Evolutionary conservation across 2,113 vertebrate genomes (phyloP).

Genomic region (Cariama cristata): DNA sequence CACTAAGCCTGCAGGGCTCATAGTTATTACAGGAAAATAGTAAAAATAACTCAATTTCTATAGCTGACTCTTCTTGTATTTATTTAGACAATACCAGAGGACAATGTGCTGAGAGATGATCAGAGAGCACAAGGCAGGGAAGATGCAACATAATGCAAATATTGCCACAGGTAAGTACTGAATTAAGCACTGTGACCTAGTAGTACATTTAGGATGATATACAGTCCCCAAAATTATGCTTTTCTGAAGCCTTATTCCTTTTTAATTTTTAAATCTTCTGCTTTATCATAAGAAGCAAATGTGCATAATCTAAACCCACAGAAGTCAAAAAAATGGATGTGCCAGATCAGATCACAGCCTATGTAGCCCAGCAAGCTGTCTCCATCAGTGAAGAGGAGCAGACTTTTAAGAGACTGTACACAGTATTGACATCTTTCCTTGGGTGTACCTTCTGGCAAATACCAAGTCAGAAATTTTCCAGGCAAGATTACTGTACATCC

Average conservation of each 20-base stretch:
- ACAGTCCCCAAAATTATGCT: neutral
- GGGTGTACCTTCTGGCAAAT: neutral
- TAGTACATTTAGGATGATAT: neutral
- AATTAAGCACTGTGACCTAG: neutral
- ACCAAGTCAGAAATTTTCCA: neutral
- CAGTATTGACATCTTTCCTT: neutral
- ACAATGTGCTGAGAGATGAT: neutral
- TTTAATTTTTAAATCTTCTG: neutral
- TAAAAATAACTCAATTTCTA: slow-evolving; percentile 64
- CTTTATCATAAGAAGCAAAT: neutral
- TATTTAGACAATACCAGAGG: slow-evolving; percentile 50
- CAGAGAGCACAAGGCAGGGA: neutral
- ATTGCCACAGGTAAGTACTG: neutral
- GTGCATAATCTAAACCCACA: neutral
- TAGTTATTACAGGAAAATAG: slow-evolving; percentile 62
- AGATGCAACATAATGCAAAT: neutral
- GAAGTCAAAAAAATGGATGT: neutral
- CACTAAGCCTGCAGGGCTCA: slow-evolving; percentile 34
- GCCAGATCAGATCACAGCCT: neutral
- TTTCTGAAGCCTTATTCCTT: neutral
- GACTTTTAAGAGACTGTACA: neutral
- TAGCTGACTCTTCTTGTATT: slow-evolving; percentile 38
- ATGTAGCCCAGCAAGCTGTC: neutral
- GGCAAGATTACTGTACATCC: neutral
- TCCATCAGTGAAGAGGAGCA: neutral